Conservation (phyloP, 1,140 invertebrate species). For the Drosophila teissieri region DNA sequence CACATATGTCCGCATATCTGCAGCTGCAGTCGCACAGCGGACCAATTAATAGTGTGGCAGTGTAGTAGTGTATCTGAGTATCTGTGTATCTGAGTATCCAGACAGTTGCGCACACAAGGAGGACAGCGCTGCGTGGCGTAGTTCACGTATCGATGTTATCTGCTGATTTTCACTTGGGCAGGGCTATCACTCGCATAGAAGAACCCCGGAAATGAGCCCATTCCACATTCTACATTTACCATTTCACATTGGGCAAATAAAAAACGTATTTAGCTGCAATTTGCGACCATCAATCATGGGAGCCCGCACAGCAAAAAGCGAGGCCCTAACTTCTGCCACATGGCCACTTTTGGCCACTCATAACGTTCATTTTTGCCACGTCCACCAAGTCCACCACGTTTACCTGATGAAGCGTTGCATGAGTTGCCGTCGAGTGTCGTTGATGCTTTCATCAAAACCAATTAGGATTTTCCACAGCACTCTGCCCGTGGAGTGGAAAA, state of each 20-base stretch:
- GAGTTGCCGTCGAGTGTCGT: constrained; percentile 47
- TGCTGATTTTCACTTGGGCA: constrained; percentile 35
- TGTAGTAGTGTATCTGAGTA: neutral
- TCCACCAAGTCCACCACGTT: constrained; percentile 36
- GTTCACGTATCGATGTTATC: constrained; percentile 49
- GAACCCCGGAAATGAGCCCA: constrained; percentile 53
- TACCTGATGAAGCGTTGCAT: constrained; percentile 77
- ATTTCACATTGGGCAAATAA: constrained; percentile 62
- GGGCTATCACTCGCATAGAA: constrained; percentile 26
- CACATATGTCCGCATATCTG: constrained; percentile 27
- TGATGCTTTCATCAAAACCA: constrained; percentile 81
- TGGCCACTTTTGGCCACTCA: constrained; percentile 69
- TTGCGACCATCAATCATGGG: constrained; percentile 75
- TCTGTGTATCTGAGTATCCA: constrained; percentile 1
- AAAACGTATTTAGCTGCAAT: constrained; percentile 82
- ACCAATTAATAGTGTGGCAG: constrained; percentile 31
- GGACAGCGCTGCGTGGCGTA: constrained; percentile 36
- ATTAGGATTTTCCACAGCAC: constrained; percentile 80
- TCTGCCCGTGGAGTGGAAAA: constrained; percentile 73
- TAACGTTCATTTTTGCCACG: constrained; percentile 23
- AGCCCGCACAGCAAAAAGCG: constrained; percentile 32
- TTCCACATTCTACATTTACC: constrained; percentile 31
- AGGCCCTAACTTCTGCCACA: constrained; percentile 68
- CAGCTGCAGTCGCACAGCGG: constrained; percentile 19
- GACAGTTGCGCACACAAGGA: constrained; percentile 29